Base-by-base conservation (phyloP, 2,113 vertebrate species). In the Serinus canaria region DNA sequence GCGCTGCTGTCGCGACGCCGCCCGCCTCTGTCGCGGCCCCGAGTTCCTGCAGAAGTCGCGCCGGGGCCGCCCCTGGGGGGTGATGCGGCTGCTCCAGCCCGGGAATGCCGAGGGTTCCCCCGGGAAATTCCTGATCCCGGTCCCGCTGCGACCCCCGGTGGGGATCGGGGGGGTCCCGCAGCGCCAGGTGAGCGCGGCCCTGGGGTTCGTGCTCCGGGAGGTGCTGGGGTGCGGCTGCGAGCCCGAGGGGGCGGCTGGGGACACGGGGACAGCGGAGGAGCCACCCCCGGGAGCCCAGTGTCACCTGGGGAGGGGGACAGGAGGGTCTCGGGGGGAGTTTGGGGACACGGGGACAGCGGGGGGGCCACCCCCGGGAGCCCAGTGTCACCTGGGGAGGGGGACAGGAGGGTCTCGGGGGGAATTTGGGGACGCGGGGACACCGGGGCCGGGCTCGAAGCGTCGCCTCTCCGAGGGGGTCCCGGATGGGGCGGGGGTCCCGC, bases 21-120 rank as follows among this genome's bases (percentile, higher is more conserved):
- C 98, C 82, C 99, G 98, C 72, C 98, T 99, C 62, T 99, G 99
- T 92, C 98, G 99, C 66, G 99, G 99, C 89, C 97, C 98, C 52
- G 98, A 99, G 93, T 99, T 98, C 96, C 97, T 98, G 89, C 98
- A 43, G 11, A 98, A 98, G 7, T 99, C 99, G 18, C 69, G 44
- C 35, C 98, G 98, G 56, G 98, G 98, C 28, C 98, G 98, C 67
- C 94, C 97, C 13, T 99, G 99, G 99, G 99, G 99, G 1, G 86
- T 99, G 35, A 95, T 98, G 33, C 98, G 98, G 28, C 98, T 99
- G 21, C 97, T 99, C 56, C 98, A 98, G 30, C 97, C 96, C 0
- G 97, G 97, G 6, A 3, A 1, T 3, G 2, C 4, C 43, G 59
- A 5, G 2, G 1, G 2, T 25, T 8, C 46, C 46, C 2, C 0